Evolutionary conservation across 2,113 vertebrate species (phyloP), one percentile per base, ranked within the genome.

Genomic region (Balaeniceps rex): DNA sequence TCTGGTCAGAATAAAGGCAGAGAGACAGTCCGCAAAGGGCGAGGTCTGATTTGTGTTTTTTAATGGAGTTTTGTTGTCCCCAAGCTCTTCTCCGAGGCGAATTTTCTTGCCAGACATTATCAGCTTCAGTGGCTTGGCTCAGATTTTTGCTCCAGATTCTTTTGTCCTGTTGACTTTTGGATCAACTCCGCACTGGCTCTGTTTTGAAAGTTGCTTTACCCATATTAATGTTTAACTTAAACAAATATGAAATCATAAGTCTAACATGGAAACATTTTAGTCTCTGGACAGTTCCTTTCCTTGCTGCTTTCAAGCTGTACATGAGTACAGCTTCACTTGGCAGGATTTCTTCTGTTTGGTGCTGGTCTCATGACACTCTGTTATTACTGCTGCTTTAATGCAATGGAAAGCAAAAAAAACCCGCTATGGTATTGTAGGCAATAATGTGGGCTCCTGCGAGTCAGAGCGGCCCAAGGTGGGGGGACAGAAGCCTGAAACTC

Each of bases 111-210:
- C 97, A 98, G 85, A 93, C 65, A 90, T 91, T 92, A 90, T 96
- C 94, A 96, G 87, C 83, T 94, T 95, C 77, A 75, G 90, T 94
- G 88, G 94, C 90, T 83, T 96, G 97, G 96, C 96, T 97, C 36
- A 26, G 36, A 57, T 93, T 93, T 98, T 97, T 93, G 77, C 88
- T 96, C 94, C 96, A 90, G 95, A 88, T 93, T 96, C 91, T 94
- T 97, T 91, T 81, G 95, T 94, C 90, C 82, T 94, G 92, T 95
- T 98, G 97, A 97, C 97, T 98, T 96, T 95, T 98, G 97, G 97
- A 98, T 98, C 93, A 97, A 97, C 96, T 95, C 74, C 96, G 87
- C 44, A 44, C 93, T 98, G 96, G 96, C 94, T 95, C 77, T 31
- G 44, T 74, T 97, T 90, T 93, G 66, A 95, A 97, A 95, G 87